phyloP scores from a whole-genome alignment of 2,888 invertebrate species.

The Julus scanicus region DNA sequence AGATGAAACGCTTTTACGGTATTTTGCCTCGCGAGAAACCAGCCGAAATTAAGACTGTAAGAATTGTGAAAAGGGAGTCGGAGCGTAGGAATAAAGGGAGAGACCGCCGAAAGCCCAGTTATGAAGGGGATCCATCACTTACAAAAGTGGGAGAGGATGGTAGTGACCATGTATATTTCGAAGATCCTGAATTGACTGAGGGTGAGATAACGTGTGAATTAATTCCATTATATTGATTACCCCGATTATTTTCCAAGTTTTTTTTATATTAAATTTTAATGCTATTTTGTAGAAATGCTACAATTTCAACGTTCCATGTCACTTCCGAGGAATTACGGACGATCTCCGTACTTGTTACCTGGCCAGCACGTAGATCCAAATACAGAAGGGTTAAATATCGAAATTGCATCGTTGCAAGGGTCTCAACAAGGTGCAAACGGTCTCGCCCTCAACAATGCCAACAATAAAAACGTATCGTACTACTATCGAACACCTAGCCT shows the following conservation, averaged over 20 bases:
- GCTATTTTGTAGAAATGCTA: conserved; percentile 46
- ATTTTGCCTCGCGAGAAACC: conserved; percentile 80
- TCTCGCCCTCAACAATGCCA: conserved; percentile 53
- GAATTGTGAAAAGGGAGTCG: conserved; percentile 91
- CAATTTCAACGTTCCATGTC: conserved; percentile 68
- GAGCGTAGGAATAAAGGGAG: conserved; percentile 76
- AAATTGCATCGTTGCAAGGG: not conserved
- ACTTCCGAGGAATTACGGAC: conserved; percentile 66
- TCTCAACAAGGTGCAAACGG: conserved; percentile 58
- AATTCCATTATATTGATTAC: conserved; percentile 16
- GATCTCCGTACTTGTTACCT: conserved; percentile 53
- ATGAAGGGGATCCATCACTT: conserved; percentile 60
- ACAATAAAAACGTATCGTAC: conserved; percentile 57
- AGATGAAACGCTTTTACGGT: conserved; percentile 71
- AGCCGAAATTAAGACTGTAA: conserved; percentile 90
- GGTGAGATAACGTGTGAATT: conserved; percentile 53
- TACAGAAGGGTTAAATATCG: conserved; percentile 48
- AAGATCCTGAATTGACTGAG: conserved; percentile 59
- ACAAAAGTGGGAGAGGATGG: conserved; percentile 59
- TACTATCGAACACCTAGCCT: conserved; percentile 59
- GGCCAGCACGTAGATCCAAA: conserved; percentile 20
- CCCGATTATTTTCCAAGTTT: conserved; percentile 37
- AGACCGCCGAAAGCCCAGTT: conserved; percentile 59
- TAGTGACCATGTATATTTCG: conserved; percentile 58
- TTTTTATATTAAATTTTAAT: not conserved